Conservation (phyloP, 2,113 vertebrate genomes). For the Cephalopholis sonnerati region DNA sequence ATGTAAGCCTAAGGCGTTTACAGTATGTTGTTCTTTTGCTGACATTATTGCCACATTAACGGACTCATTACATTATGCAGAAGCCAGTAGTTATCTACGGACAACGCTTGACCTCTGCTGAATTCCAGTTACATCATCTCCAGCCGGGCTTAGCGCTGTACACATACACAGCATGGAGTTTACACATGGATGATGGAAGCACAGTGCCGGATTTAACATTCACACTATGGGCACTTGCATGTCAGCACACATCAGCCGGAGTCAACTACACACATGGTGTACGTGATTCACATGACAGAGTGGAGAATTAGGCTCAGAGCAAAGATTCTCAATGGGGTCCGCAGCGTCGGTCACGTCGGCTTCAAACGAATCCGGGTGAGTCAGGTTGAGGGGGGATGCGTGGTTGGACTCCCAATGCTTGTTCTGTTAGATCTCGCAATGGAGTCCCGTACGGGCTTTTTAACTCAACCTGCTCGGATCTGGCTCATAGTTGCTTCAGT, state of each 20-base stretch:
- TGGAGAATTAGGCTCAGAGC: slow-evolving; percentile 57
- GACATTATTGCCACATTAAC: slow-evolving; percentile 41
- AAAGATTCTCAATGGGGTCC: slow-evolving; percentile 49
- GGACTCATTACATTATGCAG: slow-evolving; percentile 29
- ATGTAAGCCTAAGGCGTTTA: slow-evolving; percentile 26
- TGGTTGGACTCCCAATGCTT: slow-evolving; percentile 44
- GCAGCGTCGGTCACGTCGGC: slow-evolving; percentile 38
- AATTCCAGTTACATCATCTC: slow-evolving; percentile 61
- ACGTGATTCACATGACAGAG: slow-evolving; percentile 67
- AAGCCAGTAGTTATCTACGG: slow-evolving; percentile 28
- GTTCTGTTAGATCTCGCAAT: slow-evolving; percentile 42
- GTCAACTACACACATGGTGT: slow-evolving; percentile 45
- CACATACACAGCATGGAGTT: slow-evolving; percentile 47
- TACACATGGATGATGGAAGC: slow-evolving; percentile 59
- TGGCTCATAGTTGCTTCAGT: slow-evolving; percentile 35
- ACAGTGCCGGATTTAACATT: slow-evolving; percentile 65
- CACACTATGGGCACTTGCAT: slow-evolving; percentile 63
- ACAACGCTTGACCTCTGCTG: slow-evolving; percentile 54
- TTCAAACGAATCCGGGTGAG: slow-evolving; percentile 51
- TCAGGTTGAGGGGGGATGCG: slow-evolving; percentile 44
- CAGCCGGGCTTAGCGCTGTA: slow-evolving; percentile 37
- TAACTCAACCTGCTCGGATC: slow-evolving; percentile 46
- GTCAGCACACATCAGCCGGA: slow-evolving; percentile 70
- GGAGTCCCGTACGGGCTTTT: not conserved
- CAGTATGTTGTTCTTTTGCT: slow-evolving; percentile 18